Evolutionary conservation across 1,140 invertebrate genomes (phyloP).

Genomic region (Yoshiicerus persimilis): DNA sequence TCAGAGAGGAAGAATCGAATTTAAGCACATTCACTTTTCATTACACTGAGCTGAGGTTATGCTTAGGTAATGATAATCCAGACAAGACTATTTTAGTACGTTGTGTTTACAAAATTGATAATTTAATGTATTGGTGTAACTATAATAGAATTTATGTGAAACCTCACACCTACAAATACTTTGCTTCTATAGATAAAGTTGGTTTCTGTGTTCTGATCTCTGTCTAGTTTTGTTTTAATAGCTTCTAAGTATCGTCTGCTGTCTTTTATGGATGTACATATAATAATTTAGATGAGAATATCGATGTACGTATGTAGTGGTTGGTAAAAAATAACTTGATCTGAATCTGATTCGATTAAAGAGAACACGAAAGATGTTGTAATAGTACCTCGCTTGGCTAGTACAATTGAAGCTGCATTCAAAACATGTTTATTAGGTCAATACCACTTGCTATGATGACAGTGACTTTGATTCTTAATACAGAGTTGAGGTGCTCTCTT

Average conservation of each 20-base stretch:
- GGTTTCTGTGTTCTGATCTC: not conserved
- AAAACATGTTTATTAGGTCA: constrained; percentile 19
- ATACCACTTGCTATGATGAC: constrained; percentile 5
- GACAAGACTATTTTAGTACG: no score
- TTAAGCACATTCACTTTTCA: no score
- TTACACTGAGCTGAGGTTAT: no score
- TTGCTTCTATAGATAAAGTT: not conserved
- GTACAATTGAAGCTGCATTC: not conserved
- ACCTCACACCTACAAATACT: not conserved
- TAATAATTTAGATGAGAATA: not conserved
- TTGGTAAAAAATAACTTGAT: not conserved
- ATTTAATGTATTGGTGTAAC: not conserved
- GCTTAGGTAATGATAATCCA: no score
- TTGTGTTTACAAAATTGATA: not conserved
- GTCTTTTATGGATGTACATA: not conserved
- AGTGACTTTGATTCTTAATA: not conserved
- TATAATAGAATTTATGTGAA: not conserved
- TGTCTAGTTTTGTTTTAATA: not conserved
- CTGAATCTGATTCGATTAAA: not conserved
- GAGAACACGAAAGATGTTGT: not conserved
- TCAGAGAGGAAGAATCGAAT: no score
- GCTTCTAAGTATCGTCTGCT: not conserved
- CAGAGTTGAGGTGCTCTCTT: not conserved
- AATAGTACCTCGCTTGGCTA: not conserved
- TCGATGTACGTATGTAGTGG: no score